Evolutionary conservation across 2,888 invertebrate species (phyloP), one percentile per base, ranked within the genome.

Genomic region (Noctua janthe): DNA sequence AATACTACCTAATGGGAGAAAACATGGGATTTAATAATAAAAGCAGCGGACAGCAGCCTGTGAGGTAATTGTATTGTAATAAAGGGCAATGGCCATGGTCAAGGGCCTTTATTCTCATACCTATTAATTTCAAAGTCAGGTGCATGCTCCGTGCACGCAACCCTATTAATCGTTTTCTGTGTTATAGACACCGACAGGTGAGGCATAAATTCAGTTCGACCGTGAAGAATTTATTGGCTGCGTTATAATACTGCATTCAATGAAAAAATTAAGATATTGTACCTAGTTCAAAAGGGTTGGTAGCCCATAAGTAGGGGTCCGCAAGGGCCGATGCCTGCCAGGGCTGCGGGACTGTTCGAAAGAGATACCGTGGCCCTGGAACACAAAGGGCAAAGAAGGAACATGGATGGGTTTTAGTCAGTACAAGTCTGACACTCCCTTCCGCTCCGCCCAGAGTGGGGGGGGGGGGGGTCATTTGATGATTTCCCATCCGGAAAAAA

Each of bases 171-270:
- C 49, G 35, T 47, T 17, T 47, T 39, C 15, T 47, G 29, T 17
- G 35, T 20, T 66, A 84, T 10, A 67, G 71, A 62, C 79, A 72
- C 20, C 13, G 54, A 72, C 80, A 82, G 69, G 71, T 80, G 84
- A 17, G 23, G 15, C 13, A 72, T 29, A 67, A 29, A 49, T 64
- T 72, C 54, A 71, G 49, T 20, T 59, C 59, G 54, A 5, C 66
- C 79, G 54, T 13, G 49, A 13, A 54, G 39, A 79, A 29, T 66
- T 43, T 59, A 43, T 49, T 72, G 51, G 23, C 54, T 17, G 5
- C 11, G 47, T 35, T 51, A 5, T 39, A 67, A 49, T 54, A 47
- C 2, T 47, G 13, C 10, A 1, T 13, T 67, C 11, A 43, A 11
- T 13, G 2, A 23, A 43, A 43, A 67, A 39, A 1, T 1, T 1